phyloP scores from a whole-genome alignment of 1,140 invertebrate genomes.

The Cydia strobilella region DNA sequence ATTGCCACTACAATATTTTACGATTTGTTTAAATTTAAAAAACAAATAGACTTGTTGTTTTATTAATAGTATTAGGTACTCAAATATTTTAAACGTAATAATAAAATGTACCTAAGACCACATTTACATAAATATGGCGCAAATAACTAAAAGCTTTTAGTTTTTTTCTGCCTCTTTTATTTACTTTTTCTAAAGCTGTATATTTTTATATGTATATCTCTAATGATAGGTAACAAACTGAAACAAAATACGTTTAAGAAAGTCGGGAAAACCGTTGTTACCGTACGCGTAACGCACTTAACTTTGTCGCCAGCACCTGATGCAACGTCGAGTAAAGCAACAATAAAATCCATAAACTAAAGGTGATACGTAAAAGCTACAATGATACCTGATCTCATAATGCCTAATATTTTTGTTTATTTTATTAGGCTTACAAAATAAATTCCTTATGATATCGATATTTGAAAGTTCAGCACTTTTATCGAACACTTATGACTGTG shows the following conservation, averaged over 20 bases:
- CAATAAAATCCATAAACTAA: constrained; percentile 26
- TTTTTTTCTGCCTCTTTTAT: too few species aligned
- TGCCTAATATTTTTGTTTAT: not conserved
- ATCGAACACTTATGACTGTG: not conserved
- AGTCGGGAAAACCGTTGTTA: not conserved
- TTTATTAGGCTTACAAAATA: constrained; percentile 10
- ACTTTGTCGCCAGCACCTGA: constrained; percentile 27
- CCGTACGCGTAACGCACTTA: constrained; percentile 3
- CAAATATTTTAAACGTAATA: too few species aligned
- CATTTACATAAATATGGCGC: too few species aligned
- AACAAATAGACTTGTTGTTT: too few species aligned
- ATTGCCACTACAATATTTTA: too few species aligned
- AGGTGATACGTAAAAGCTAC: constrained; percentile 15
- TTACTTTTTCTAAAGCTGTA: too few species aligned
- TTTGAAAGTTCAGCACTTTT: constrained; percentile 28
- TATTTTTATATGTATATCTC: too few species aligned
- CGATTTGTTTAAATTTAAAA: too few species aligned
- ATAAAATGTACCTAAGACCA: too few species aligned
- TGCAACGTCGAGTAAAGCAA: constrained; percentile 6
- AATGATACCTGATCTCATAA: constrained; percentile 15
- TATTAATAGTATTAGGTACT: too few species aligned
- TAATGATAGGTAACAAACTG: too few species aligned
- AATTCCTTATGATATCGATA: constrained; percentile 11
- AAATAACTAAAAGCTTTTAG: too few species aligned
- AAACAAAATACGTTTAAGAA: not conserved